Evolutionary conservation across 2,888 invertebrate species (phyloP), one percentile per base, ranked within the genome.

Genomic region (Drosophila meridiana): DNA sequence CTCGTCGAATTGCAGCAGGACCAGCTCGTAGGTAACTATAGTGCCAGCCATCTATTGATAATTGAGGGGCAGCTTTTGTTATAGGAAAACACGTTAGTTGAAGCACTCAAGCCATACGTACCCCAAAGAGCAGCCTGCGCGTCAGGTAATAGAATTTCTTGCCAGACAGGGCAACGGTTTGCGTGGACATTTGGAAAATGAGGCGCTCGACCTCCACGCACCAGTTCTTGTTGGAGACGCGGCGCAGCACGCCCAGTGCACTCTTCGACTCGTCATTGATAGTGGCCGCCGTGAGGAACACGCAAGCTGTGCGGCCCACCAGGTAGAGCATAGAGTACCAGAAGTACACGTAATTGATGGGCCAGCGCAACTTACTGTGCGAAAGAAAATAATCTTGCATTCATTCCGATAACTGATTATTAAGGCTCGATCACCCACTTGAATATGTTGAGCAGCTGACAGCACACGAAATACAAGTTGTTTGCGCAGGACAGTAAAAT

Each of bases 401-500:
- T 5, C 3, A 11, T 20, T 20, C 8, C 2, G 4, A 4, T 32
- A 4, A 32, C 1, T 38, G 4, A 0, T 2, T 32, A 13, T 6
- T 8, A 6, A 1, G 1, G 2, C 2, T 9, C n/a, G 50, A 52
- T 20, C 3, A 87, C 90, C 90, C 68, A 93, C 93, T 92, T 92
- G 76, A 93, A 93, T 56, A 92, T 86, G 86, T 95, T 94, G 75
- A 96, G 95, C 38, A 96, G 93, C 86, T 96, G 96, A 64, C 95
- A 94, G 85, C 96, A 96, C 72, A 96, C 95, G 90, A 96, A 96
- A 91, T 95, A 96, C 50, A 96, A 94, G 91, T 96, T 96, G 80
- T 95, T 96, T 28, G 94, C 93, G 81, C 95, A 96, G 0, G 96
- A 96, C 9, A 96, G 91, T 0, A 96, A 91, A n/a, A 96, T 94